A percentile compares a stretch with the other conserved stretches of the same genome.
phyloP scores from a whole-genome alignment of 2,797 vertebrate species.

The Scolopax rusticola region DNA sequence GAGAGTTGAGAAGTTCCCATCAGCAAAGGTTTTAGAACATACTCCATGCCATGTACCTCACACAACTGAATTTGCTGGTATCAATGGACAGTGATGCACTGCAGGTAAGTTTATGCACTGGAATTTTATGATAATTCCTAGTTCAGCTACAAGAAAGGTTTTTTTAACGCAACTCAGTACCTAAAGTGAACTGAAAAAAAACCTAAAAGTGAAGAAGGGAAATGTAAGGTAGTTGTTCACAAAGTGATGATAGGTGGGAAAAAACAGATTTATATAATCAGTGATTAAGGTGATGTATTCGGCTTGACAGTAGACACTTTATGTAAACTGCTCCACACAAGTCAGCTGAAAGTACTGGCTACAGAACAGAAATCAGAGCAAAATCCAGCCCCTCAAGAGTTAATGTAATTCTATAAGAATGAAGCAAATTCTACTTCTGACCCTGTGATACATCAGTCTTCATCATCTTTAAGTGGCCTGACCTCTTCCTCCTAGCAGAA shows the following conservation, averaged over 20 bases:
- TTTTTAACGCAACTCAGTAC: not conserved
- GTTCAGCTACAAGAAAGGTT: not conserved
- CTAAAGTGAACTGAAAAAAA: not conserved
- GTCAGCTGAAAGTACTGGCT: not conserved
- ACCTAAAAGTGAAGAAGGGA: not conserved
- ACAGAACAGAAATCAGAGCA: not conserved
- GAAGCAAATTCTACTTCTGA: slow-evolving; percentile 47
- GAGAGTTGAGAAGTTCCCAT: not conserved
- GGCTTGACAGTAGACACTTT: not conserved
- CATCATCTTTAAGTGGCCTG: slow-evolving; percentile 21
- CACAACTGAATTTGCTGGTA: not conserved
- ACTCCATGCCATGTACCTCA: not conserved
- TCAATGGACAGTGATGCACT: not conserved
- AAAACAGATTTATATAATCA: not conserved
- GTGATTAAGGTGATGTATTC: not conserved
- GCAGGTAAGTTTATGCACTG: not conserved
- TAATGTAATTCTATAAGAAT: not conserved
- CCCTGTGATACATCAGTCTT: slow-evolving; percentile 7
- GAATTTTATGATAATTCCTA: not conserved
- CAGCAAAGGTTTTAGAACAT: not conserved
- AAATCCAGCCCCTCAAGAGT: slow-evolving; percentile 28
- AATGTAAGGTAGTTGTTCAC: not conserved
- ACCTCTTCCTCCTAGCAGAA: slow-evolving; percentile 41
- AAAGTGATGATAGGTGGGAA: not conserved
- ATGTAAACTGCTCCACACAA: not conserved